Evolutionary conservation across 1,140 invertebrate genomes (phyloP).

Genomic region (Scaptomyza montana): DNA sequence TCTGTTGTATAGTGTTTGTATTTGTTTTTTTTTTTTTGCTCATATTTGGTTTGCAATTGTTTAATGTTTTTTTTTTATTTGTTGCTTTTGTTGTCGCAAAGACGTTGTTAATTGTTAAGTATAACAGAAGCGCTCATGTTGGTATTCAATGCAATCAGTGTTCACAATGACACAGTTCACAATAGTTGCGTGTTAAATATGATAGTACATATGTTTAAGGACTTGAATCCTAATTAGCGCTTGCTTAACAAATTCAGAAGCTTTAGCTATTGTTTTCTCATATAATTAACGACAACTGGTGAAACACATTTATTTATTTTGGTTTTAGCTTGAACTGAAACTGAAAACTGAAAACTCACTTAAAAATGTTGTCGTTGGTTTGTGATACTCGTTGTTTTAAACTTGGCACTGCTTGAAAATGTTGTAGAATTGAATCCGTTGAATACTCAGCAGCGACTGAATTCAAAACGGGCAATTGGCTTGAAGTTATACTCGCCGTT

Average conservation of each 20-base stretch:
- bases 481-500: conserved; percentile 77
- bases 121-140: conserved; percentile 6
- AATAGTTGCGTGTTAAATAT: background rate
- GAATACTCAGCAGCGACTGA: conserved; percentile 77
- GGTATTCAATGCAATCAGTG: background rate
- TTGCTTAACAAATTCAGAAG: conserved; percentile 11
- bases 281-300: conserved; percentile 12
- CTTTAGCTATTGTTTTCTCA: conserved; percentile 3
- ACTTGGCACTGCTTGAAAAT: conserved; percentile 4
- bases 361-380: conserved; percentile 3
- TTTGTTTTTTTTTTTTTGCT: conserved; percentile 14
- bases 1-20: conserved; percentile 8
- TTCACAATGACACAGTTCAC: conserved; percentile 28
- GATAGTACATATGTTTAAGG: conserved; percentile 6
- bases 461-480: conserved; percentile 71
- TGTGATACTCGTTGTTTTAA: background rate
- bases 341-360: conserved; percentile 15
- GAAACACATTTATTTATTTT: background rate
- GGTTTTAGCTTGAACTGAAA: background rate
- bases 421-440: conserved; percentile 66
- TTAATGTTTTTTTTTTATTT: conserved; percentile 38
- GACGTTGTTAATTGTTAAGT: conserved; percentile 28
- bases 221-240: conserved; percentile 27
- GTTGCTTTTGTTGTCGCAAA: conserved; percentile 32
- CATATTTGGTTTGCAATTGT: conserved; percentile 20